Conservation (phyloP, 2,113 vertebrate species). For the Arothron firmamentum region DNA sequence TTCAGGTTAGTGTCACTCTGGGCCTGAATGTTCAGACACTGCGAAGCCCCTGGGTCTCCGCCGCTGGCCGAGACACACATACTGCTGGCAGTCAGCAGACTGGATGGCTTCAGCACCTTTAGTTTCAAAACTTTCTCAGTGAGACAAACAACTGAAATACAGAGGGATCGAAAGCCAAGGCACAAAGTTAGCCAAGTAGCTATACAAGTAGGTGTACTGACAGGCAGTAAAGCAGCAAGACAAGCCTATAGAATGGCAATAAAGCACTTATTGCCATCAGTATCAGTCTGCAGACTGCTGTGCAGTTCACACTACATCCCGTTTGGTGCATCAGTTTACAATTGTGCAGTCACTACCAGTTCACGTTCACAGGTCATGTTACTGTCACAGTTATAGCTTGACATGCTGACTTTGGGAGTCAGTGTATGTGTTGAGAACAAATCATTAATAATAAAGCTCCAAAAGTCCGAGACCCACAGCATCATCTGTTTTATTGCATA, state of each 20-base stretch:
- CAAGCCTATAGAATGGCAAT: not conserved
- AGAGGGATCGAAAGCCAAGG: not conserved
- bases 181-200: not conserved
- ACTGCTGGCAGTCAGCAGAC: not conserved
- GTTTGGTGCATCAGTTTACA: too few relatives aligned
- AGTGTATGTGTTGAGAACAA: too few relatives aligned
- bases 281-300: too few relatives aligned
- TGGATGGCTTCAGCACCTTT: not conserved
- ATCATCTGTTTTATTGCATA: too few relatives aligned
- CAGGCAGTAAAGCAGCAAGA: not conserved
- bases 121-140: not conserved
- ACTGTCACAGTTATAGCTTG: too few relatives aligned
- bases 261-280: not conserved
- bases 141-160: not conserved
- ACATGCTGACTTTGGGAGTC: too few relatives aligned
- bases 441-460: too few relatives aligned
- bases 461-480: too few relatives aligned
- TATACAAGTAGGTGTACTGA: not conserved
- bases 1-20: constrained; percentile 1
- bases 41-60: not conserved
- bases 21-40: constrained; percentile 4
- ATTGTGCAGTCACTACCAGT: too few relatives aligned
- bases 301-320: too few relatives aligned
- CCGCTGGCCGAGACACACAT: not conserved
- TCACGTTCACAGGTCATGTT: too few relatives aligned